Evolutionary conservation across 1,140 invertebrate genomes (phyloP).

Genomic region (Hypothenemus hampei): DNA sequence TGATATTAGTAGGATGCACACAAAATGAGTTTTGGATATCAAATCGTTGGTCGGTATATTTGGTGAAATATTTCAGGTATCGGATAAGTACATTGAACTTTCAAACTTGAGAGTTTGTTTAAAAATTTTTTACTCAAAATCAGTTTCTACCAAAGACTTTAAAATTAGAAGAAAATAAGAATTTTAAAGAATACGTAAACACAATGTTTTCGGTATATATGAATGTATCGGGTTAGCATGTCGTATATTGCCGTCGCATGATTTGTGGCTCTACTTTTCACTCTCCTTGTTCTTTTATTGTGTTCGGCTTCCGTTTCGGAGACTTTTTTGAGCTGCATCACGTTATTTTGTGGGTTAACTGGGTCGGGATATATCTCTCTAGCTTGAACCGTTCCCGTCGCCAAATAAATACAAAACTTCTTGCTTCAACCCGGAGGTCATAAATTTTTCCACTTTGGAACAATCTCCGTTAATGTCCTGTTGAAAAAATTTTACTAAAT

Average conservation of each 20-base stretch:
- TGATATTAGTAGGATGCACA: too few species aligned
- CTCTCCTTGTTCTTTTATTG: conserved; percentile 34
- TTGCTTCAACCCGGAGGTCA: conserved; percentile 23
- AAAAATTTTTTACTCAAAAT: too few species aligned
- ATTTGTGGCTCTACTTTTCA: conserved; percentile 40
- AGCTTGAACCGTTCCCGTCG: conserved; percentile 13
- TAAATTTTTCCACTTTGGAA: conserved; percentile 19
- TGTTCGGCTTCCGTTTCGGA: conserved; percentile 15
- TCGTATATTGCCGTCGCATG: conserved; percentile 36
- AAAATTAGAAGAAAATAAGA: too few species aligned
- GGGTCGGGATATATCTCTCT: conserved; percentile 21
- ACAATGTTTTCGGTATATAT: conserved; percentile 36
- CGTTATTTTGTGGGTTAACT: conserved; percentile 32
- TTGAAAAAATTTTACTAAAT: too few species aligned
- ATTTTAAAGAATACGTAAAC: conserved; percentile 38
- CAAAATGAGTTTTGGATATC: too few species aligned
- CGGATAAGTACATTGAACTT: too few species aligned
- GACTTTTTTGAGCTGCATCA: conserved; percentile 27
- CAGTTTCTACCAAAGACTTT: too few species aligned
- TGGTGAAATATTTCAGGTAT: too few species aligned
- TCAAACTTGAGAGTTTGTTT: too few species aligned
- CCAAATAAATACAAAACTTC: conserved; percentile 31
- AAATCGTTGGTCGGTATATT: too few species aligned
- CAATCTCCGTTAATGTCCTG: conserved; percentile 22
- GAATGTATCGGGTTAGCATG: conserved; percentile 35